phyloP scores from a whole-genome alignment of 2,113 vertebrate species.

The Agapornis roseicollis region DNA sequence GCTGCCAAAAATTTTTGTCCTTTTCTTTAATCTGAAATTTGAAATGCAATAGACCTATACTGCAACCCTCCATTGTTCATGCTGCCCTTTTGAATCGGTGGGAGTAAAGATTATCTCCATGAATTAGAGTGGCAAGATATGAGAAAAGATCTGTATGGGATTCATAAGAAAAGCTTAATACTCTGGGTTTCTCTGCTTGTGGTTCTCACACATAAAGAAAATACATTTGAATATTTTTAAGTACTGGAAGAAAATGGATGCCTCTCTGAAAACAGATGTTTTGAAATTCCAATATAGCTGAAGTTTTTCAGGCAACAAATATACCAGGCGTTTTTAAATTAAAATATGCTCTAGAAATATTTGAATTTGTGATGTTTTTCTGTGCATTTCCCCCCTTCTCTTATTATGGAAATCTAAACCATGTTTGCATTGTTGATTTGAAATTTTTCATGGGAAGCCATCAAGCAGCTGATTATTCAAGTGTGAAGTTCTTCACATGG shows the following conservation, averaged over 20 bases:
- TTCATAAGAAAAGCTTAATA: neutral
- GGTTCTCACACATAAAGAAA: neutral
- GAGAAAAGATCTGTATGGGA: neutral
- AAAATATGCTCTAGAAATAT: neutral
- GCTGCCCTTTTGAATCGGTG: neutral
- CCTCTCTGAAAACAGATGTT: neutral
- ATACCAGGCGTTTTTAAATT: neutral
- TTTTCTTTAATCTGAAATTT: neutral
- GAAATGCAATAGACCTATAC: neutral
- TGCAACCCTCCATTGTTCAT: neutral
- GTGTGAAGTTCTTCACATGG: conserved; percentile 17
- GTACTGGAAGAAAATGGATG: neutral
- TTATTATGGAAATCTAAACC: conserved; percentile 14
- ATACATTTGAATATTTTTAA: neutral
- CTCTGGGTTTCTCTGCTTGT: neutral
- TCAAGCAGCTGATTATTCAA: conserved; percentile 61
- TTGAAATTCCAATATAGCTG: neutral
- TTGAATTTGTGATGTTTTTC: neutral
- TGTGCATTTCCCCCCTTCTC: neutral
- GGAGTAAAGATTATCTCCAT: neutral
- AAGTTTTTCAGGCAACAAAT: neutral
- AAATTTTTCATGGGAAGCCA: conserved; percentile 13
- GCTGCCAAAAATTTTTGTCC: neutral
- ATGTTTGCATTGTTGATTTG: conserved; percentile 58
- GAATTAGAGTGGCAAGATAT: neutral